Evolutionary conservation across 2,113 vertebrate species (phyloP).

Genomic region (Clarias macrocephalus): DNA sequence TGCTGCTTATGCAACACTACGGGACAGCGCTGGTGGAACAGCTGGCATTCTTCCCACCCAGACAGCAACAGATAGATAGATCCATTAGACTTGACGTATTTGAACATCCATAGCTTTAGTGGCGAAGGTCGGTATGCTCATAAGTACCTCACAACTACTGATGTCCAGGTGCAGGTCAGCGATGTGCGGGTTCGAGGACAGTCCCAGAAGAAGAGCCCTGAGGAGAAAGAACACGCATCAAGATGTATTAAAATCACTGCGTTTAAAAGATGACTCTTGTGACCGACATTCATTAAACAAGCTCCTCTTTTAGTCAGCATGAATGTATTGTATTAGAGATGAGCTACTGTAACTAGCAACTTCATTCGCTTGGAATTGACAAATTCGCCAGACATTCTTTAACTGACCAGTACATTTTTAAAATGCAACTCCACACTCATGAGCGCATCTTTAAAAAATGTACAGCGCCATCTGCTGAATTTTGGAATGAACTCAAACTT

Average conservation of each 20-base stretch:
- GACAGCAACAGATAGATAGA: neutral
- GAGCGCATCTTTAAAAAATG: no score
- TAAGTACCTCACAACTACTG: constrained; percentile 83
- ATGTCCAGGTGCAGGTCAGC: constrained; percentile 84
- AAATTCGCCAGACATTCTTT: no score
- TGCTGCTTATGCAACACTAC: constrained; percentile 12
- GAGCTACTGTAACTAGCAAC: no score
- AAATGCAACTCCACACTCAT: no score
- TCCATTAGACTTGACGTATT: neutral
- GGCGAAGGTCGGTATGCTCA: neutral
- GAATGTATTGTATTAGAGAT: no score
- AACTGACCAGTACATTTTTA: no score
- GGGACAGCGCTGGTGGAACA: neutral
- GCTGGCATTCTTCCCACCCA: neutral
- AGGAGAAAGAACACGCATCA: constrained; percentile 42
- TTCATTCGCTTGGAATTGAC: no score
- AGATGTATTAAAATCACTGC: neutral
- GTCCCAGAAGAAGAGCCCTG: constrained; percentile 84
- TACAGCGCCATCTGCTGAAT: no score
- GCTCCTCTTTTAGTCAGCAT: neutral
- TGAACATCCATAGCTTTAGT: neutral
- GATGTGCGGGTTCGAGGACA: constrained; percentile 87
- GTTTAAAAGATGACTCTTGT: neutral
- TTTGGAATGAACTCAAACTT: no score
- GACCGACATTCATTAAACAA: constrained; percentile 28